Base-by-base conservation (phyloP, 2,113 vertebrate genomes). In the Ascaphus truei region DNA sequence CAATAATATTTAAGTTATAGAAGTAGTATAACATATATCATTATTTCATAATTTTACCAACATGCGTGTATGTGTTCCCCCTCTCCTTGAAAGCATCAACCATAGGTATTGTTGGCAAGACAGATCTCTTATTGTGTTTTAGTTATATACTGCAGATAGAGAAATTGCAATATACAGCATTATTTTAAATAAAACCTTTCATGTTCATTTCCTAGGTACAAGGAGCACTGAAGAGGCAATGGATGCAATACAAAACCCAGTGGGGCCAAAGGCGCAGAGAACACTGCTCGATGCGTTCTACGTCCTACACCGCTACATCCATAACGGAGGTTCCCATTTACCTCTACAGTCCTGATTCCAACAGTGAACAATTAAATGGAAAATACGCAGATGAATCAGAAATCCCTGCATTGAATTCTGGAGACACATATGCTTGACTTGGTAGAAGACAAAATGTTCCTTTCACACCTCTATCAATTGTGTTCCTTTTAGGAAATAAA, bases 201-300 rank as follows among this genome's bases (percentile, higher is more conserved):
- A n/a, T 25, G 41, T 12, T 71, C 9, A n/a, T 43, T 16, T 68
- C 76, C 8, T 79, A 99, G 97, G 94, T 99, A 0, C 96, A 98
- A 61, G 88, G 83, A 1, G 87, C 93, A 18, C 67, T 99, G 68
- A 96, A 92, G 85, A 91, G 96, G 52, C 96, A 98, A 1, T 96
- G 96, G 97, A 80, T 87, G 7, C 93, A 95, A 80, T 89, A 93
- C 25, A 95, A 95, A 76, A 87, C 86, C 2, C 93, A 96, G 60
- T 94, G 91, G 93, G 89, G 91, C 16, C 95, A 96, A 75, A 85
- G 92, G 15, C 84, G 91, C 16, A 87, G 92, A 1, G 88, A 93
- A 7, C 91, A 92, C 80, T 93, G 87, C 18, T 89, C 90, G 9
- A 91, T 86, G 1, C 91, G 95, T 27, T 92, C 92, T 57, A 91